Base-by-base conservation (phyloP, 1,140 invertebrate species). In the Drosophila malerkotliana region DNA sequence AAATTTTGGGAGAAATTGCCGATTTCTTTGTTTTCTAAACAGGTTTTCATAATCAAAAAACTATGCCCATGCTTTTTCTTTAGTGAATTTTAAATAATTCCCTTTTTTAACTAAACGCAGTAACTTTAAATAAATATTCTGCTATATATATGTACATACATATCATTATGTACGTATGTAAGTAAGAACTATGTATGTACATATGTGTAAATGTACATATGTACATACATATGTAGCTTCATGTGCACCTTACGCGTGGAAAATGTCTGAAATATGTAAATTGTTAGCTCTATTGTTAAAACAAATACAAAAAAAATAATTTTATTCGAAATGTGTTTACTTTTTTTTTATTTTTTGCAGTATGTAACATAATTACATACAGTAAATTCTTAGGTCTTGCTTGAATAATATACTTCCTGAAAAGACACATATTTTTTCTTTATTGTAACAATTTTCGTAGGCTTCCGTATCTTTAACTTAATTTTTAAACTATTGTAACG, bases 31-130 rank as follows among this genome's bases (percentile, higher is more conserved):
- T 52, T 52, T 34, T 10, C n/a, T 3, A 34, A 28, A 28, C 8
- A 30, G 12, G 18, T 6, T 60, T 62, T 41, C 24, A 59, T 59
- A 44, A 15, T 44, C 24, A 44, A 34, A 47, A 52, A 64, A 26
- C 9, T 18, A 28, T 28, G 4, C 1, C 7, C 14, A 12, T 18
- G 41, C 15, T 44, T 14, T n/a, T 3, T 51, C 41, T 58, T 67
- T 64, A 64, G 24, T 44, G 0, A 49, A 63, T 9, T 30, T 41
- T 8, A 52, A 9, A 4, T 10, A 60, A 24, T 26, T 56, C 7
- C 34, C 10, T 37, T 37, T 37, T 37, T 2, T n/a, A 37, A 37
- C 34, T 37, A 12, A 37, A 26, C 48, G 14, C 10, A 44, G 18
- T n/a, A 30, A 4, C 18, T 30, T 34, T 6, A 28, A 15, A 49